Conservation (phyloP, 2,888 invertebrate species). For the Pycnomerus fuliginosus region DNA sequence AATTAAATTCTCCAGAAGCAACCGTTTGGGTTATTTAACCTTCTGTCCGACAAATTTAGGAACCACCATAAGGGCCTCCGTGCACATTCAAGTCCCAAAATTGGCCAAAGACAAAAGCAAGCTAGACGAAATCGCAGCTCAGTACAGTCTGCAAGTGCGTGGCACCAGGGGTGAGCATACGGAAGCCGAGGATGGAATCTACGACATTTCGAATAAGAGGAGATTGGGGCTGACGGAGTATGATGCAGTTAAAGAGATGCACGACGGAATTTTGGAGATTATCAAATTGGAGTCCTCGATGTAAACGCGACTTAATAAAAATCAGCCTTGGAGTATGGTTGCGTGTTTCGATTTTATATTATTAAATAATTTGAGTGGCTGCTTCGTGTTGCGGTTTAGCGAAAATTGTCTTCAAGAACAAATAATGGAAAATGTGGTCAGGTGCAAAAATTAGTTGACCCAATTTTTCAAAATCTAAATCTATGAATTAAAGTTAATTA, state of each 20-base stretch:
- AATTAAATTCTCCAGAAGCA: conserved; percentile 58
- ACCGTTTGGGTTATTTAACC: conserved; percentile 66
- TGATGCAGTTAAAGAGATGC: conserved; percentile 65
- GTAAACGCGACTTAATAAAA: too few relatives aligned
- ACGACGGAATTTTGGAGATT: conserved; percentile 61
- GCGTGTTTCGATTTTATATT: too few relatives aligned
- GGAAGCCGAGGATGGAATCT: conserved; percentile 61
- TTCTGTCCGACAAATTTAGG: conserved; percentile 76
- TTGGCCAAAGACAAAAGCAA: conserved; percentile 54
- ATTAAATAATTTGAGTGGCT: too few relatives aligned
- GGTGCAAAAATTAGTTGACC: too few relatives aligned
- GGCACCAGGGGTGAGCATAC: conserved; percentile 64
- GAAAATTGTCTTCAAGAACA: too few relatives aligned
- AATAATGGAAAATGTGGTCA: too few relatives aligned
- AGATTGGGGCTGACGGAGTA: conserved; percentile 66
- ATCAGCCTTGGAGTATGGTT: too few relatives aligned
- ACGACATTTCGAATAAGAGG: conserved; percentile 67
- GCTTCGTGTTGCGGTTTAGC: too few relatives aligned
- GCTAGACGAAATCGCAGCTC: conserved; percentile 60
- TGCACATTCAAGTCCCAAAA: conserved; percentile 68
- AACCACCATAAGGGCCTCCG: conserved; percentile 69
- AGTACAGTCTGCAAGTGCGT: conserved; percentile 60
- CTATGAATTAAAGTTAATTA: background rate
- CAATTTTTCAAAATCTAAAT: too few relatives aligned
- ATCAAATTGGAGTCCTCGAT: conserved; percentile 57